These are phyloP conservation scores for Anadara kagoshimensis DNA, from an alignment of 1,140 invertebrate species.

Conservation along the genomic window DNA sequence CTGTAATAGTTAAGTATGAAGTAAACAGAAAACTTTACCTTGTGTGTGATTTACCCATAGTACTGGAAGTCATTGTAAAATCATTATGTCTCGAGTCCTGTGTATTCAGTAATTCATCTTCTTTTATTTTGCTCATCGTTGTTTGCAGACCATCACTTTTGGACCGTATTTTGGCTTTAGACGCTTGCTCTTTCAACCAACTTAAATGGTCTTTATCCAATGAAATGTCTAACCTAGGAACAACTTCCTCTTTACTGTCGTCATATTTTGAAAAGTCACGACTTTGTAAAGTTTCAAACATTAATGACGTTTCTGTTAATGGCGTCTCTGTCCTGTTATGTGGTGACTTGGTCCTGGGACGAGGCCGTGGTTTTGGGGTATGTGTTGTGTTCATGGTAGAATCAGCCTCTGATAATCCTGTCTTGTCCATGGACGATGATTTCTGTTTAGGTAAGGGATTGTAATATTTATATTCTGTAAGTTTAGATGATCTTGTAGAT, in stretches of 20 bases:
- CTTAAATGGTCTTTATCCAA: constrained; percentile 70
- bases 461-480: constrained; percentile 68
- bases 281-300: constrained; percentile 69
- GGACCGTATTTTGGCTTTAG: constrained; percentile 52
- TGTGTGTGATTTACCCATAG: constrained; percentile 49
- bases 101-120: constrained; percentile 40
- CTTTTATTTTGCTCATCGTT: constrained; percentile 40
- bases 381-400: constrained; percentile 8
- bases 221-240: constrained; percentile 69
- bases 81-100: constrained; percentile 31
- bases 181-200: constrained; percentile 69
- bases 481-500: constrained; percentile 55
- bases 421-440: constrained; percentile 1
- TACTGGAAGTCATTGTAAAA: constrained; percentile 45
- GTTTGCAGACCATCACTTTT: constrained; percentile 47
- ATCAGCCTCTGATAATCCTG: constrained; percentile 11
- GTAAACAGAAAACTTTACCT: no score
- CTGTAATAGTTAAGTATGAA: no score
- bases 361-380: constrained; percentile 38
- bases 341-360: constrained; percentile 27
- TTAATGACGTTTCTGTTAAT: constrained; percentile 55
- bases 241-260: constrained; percentile 31
- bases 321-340: constrained; percentile 10
- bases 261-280: constrained; percentile 56
- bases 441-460: constrained; percentile 58